Evolutionary conservation across 2,797 vertebrate species (phyloP), one percentile per base, ranked within the genome.

Genomic region (Sylvilagus floridanus): DNA sequence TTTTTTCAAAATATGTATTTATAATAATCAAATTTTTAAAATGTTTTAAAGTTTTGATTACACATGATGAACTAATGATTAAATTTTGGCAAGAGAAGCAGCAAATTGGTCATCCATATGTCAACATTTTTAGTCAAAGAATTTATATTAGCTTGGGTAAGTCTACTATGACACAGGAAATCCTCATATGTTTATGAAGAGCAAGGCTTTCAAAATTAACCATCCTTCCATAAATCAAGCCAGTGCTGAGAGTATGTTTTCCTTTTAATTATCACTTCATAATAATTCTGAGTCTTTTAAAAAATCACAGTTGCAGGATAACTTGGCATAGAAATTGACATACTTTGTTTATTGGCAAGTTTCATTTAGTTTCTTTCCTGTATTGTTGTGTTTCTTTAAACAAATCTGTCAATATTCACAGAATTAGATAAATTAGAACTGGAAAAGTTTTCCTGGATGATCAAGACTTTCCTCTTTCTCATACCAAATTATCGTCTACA

Each of bases 391-490:
- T 95, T 96, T 95, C 68, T 68, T 96, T 94, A 95, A 93, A 95
- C 77, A 95, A 96, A 94, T 95, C 87, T 96, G 96, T 94, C 92
- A 94, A 57, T 88, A 93, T 93, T 93, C 84, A 71, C 73, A 92
- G 72, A 94, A 72, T 90, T 60, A 85, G 77, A 79, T 93, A 78
- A 90, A 95, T 85, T 21, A 88, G 35, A 85, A 62, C 50, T 84
- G 50, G 75, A 84, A 93, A 72, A 88, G 60, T 50, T 68, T 88
- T 95, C 13, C 16, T 63, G 35, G n/a, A 17, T 81, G 57, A 79
- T 84, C 0, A 0, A 86, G 78, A 75, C 28, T 84, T 91, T 75
- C 30, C 60, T 68, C 50, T 77, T 72, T 35, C 54, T 93, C 71
- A 21, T 2, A n/a, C 35, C 54, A 89, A 84, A 54, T 19, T 26